phyloP scores from a whole-genome alignment of 2,888 invertebrate species.

The Cataglyphis livida region DNA sequence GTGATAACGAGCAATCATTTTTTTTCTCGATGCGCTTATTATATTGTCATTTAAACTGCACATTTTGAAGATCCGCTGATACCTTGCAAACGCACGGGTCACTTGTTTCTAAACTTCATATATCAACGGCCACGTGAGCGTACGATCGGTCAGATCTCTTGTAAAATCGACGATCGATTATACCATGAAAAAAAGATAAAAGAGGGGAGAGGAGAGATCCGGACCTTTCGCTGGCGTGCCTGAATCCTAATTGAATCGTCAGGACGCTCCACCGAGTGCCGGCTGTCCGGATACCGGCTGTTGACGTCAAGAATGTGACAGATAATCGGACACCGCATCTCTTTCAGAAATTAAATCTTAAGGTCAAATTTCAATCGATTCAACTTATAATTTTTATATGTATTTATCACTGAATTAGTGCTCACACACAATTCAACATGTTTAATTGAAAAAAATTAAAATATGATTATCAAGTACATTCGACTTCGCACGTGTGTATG shows the following conservation, averaged over 20 bases:
- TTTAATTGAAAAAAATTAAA: constrained; percentile 19
- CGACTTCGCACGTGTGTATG: not conserved
- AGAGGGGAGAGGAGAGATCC: constrained; percentile 56
- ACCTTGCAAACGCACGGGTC: constrained; percentile 1
- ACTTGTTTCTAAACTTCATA: constrained; percentile 66
- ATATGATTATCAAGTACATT: not conserved
- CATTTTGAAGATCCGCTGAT: constrained; percentile 36
- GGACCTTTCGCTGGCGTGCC: constrained; percentile 74
- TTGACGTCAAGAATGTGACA: constrained; percentile 80
- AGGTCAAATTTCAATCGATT: constrained; percentile 64
- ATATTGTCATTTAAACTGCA: constrained; percentile 17
- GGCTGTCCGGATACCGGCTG: constrained; percentile 74
- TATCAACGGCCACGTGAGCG: constrained; percentile 73
- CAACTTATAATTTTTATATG: constrained; percentile 61
- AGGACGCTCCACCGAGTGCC: constrained; percentile 70
- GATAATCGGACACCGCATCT: constrained; percentile 78
- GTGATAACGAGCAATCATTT: constrained; percentile 3
- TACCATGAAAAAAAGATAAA: constrained; percentile 68
- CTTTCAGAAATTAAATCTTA: constrained; percentile 65
- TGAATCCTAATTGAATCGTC: constrained; percentile 84
- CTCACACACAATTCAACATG: not conserved
- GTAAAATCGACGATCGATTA: constrained; percentile 79
- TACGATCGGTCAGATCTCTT: constrained; percentile 64
- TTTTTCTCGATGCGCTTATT: constrained; percentile 26
- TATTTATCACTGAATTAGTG: constrained; percentile 52